Conservation (phyloP, 2,888 invertebrate genomes). For the Pediacus dermestoides region DNA sequence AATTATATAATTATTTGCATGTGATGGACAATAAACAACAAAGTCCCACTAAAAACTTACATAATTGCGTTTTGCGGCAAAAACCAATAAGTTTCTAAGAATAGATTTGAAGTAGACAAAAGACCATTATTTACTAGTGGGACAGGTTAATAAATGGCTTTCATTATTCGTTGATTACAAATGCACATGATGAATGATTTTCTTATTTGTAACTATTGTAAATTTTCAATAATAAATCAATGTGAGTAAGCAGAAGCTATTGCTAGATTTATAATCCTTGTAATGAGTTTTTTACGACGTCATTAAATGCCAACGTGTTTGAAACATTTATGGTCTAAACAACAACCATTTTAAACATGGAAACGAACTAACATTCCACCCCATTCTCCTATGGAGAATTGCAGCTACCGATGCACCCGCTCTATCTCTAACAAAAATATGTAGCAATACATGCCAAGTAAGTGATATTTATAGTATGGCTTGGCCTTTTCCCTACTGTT, state of each 20-base stretch:
- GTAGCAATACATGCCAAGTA: constrained; percentile 44
- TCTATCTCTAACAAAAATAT: constrained; percentile 47
- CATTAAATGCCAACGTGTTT: constrained; percentile 39
- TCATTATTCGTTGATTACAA: too few relatives aligned
- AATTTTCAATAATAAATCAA: constrained; percentile 38
- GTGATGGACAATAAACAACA: too few relatives aligned
- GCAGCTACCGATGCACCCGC: constrained; percentile 39
- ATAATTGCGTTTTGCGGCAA: too few relatives aligned
- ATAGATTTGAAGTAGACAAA: too few relatives aligned
- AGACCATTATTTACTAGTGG: too few relatives aligned
- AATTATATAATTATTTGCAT: too few relatives aligned
- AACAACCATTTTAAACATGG: background rate
- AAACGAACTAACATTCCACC: constrained; percentile 5
- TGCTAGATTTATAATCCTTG: constrained; percentile 37
- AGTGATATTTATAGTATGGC: constrained; percentile 46
- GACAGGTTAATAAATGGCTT: too few relatives aligned
- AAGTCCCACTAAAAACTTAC: too few relatives aligned
- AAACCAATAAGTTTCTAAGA: too few relatives aligned
- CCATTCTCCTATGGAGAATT: constrained; percentile 25
- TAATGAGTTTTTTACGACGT: constrained; percentile 40
- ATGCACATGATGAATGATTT: too few relatives aligned
- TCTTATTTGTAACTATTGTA: too few relatives aligned
- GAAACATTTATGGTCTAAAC: background rate
- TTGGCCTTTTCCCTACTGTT: constrained; percentile 44
- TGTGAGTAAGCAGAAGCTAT: constrained; percentile 34